Percentiles rank a stretch among this genome's conserved stretches.
Conservation (phyloP, 2,113 vertebrate species). For the Perca schrenkii region DNA sequence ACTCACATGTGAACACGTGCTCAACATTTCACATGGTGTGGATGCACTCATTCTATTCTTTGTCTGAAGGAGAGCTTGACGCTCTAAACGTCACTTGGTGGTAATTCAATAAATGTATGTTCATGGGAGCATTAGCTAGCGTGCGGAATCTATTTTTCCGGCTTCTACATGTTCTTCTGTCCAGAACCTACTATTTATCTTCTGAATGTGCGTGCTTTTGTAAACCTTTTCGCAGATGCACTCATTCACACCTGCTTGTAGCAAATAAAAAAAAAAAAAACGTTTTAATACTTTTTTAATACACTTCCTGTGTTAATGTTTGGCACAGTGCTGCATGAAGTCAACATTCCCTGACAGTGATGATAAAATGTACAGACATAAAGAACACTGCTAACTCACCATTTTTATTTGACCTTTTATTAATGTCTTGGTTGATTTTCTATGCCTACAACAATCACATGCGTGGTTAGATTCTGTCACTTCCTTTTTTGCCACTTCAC, state of each 20-base stretch:
- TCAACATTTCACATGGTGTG: neutral
- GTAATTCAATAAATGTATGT: too few relatives aligned
- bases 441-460: conserved; percentile 66
- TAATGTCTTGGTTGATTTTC: conserved; percentile 49
- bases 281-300: too few relatives aligned
- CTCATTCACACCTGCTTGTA: neutral
- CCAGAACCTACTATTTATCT: too few relatives aligned
- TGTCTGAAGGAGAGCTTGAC: too few relatives aligned
- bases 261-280: neutral
- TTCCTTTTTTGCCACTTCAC: neutral
- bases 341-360: conserved; percentile 51
- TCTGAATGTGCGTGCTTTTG: too few relatives aligned
- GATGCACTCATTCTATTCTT: too few relatives aligned
- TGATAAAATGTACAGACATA: conserved; percentile 35
- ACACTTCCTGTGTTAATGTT: neutral
- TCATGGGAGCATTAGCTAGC: too few relatives aligned
- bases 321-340: conserved; percentile 21
- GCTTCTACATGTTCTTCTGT: too few relatives aligned
- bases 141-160: too few relatives aligned
- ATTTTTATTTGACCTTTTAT: conserved; percentile 63
- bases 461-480: conserved; percentile 47
- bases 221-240: neutral
- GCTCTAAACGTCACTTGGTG: too few relatives aligned
- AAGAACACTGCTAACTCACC: conserved; percentile 58
- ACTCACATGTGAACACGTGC: neutral